Evolutionary conservation across 2,888 invertebrate species (phyloP).

Genomic region (Calameuta idolon): DNA sequence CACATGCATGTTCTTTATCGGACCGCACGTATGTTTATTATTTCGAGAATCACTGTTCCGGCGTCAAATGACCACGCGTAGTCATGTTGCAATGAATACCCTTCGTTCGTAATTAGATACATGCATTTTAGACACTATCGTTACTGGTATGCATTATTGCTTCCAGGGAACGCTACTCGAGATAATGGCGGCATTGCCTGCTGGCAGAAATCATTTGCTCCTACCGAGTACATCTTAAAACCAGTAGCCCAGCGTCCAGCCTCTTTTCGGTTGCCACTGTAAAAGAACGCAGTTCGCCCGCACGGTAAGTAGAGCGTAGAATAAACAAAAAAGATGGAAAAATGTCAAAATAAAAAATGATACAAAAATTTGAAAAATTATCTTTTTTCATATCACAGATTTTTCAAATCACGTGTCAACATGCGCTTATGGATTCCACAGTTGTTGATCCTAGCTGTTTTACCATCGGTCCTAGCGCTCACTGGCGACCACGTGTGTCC

Average conservation of each 20-base stretch:
- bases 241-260: background rate
- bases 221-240: background rate
- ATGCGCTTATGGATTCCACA: background rate
- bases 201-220: background rate
- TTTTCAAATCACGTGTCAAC: background rate
- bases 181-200: background rate
- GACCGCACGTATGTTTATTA: background rate
- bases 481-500: slow-evolving; percentile 63
- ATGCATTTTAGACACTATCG: background rate
- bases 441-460: slow-evolving; percentile 43
- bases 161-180: background rate
- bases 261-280: no score
- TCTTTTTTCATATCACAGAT: background rate
- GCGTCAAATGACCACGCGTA: background rate
- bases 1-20: background rate
- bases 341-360: background rate
- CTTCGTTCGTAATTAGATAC: background rate
- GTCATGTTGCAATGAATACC: background rate
- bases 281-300: background rate
- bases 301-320: background rate
- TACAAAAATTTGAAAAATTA: background rate
- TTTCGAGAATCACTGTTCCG: background rate
- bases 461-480: slow-evolving; percentile 39
- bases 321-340: background rate
- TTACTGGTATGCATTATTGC: background rate